phyloP scores from a whole-genome alignment of 2,113 vertebrate species.

The Bungarus multicinctus region DNA sequence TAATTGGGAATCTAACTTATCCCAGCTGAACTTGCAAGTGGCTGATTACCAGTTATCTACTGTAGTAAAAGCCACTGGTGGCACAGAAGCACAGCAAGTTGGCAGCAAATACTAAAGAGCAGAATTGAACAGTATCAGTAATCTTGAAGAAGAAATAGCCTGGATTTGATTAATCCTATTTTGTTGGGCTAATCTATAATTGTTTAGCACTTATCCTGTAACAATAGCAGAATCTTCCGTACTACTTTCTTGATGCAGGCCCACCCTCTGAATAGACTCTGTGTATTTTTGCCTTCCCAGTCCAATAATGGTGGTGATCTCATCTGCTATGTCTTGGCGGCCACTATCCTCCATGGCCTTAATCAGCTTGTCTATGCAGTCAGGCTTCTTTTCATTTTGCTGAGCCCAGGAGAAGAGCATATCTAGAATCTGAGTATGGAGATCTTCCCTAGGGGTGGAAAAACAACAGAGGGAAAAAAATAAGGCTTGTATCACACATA shows the following conservation, averaged over 20 bases:
- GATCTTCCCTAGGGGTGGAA: conserved; percentile 75
- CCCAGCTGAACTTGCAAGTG: neutral
- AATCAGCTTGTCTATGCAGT: conserved; percentile 75
- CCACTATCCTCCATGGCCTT: conserved; percentile 80
- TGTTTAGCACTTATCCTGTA: conserved; percentile 22
- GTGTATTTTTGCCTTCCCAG: conserved; percentile 86
- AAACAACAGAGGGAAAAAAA: neutral
- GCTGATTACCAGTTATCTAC: neutral
- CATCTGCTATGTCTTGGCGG: conserved; percentile 86
- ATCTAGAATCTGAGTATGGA: conserved; percentile 81
- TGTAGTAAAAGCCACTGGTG: neutral
- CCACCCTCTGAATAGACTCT: conserved; percentile 80
- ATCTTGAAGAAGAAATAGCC: neutral
- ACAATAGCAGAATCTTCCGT: conserved; percentile 60
- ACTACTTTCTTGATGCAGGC: conserved; percentile 73
- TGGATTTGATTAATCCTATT: neutral
- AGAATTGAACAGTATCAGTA: neutral
- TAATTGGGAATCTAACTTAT: neutral
- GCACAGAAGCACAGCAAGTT: neutral
- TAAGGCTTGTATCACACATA: neutral
- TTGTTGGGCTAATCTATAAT: neutral
- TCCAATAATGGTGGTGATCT: conserved; percentile 80
- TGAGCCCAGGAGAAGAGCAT: conserved; percentile 93
- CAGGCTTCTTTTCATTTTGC: conserved; percentile 69
- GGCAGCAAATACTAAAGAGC: neutral